Evolutionary conservation across 2,797 vertebrate genomes (phyloP), one percentile per base, ranked within the genome.

Genomic region (Nannoperca australis): DNA sequence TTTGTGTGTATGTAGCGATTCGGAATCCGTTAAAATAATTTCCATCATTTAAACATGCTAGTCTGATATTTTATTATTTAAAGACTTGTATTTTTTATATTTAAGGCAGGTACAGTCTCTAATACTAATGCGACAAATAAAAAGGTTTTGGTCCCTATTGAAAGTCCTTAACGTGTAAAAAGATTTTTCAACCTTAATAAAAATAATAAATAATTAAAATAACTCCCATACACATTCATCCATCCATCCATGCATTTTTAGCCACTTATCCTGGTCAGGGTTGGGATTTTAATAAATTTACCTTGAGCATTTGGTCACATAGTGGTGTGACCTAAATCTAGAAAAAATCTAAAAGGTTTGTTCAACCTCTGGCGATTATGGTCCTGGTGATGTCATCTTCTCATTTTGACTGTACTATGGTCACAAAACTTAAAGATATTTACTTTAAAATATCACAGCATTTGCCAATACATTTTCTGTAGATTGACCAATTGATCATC

Each of bases 201-300:
- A n/a, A n/a, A n/a, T n/a, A n/a, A n/a, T n/a, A 49, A 53, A 32
- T 27, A 2, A 54, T 42, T 74, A 44, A 51, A 15, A 56, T 40
- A 20, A 49, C 53, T 64, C 2, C 51, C 22, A n/a, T 22, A 49
- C n/a, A n/a, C 13, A 59, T 15, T 40, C 20, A 42, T 44, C 14
- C 14, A 13, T 71, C 42, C 17, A 56, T 40, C 42, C 17, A 56
- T 5, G 2, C 34, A 53, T 74, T 76, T 59, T 47, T 55, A 49
- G 55, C 17, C 14, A 22, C 14, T 51, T 71, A 11, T 27, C 24
- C 11, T 6, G 34, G 24, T 47, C 17, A 47, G 10, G 40, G 32
- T 55, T 2, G 13, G 0, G 27, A 24, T 44, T 64, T 20, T 34
- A 15, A 62, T 62, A 10, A 1, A 8, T 69, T 75, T 40, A 36